Percentiles rank a stretch among this genome's conserved stretches.
phyloP scores from a whole-genome alignment of 2,113 vertebrate genomes.

The Passer domesticus region DNA sequence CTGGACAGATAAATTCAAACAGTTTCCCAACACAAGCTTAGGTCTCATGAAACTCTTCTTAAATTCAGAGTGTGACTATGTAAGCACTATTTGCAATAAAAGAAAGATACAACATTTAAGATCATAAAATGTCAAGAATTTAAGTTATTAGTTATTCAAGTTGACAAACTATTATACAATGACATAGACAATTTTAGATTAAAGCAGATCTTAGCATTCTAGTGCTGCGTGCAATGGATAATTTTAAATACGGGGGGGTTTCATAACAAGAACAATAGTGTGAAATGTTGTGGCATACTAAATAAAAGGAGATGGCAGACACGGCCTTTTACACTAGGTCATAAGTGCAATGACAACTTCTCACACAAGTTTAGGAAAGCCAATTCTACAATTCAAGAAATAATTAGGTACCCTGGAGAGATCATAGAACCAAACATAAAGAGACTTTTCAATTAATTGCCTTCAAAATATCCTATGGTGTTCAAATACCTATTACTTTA shows the following conservation, averaged over 20 bases:
- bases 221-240: neutral
- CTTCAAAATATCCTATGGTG: neutral
- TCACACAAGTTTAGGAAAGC: neutral
- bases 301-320: neutral
- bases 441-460: neutral
- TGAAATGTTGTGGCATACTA: neutral
- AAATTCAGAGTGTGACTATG: neutral
- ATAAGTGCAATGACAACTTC: neutral
- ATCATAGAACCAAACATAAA: constrained; percentile 8
- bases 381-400: neutral
- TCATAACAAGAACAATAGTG: neutral
- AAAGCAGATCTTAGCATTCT: neutral
- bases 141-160: neutral
- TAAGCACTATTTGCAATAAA: neutral
- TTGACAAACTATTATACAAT: neutral
- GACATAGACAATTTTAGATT: neutral
- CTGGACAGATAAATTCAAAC: neutral
- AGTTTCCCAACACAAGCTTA: neutral
- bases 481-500: neutral
- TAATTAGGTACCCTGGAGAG: constrained; percentile 46
- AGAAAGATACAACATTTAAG: neutral
- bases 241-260: neutral
- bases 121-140: neutral
- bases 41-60: neutral
- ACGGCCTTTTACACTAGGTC: neutral